Conservation (phyloP, 37 sponge, comb jelly and placozoan species). For the Eunapius fragilis region DNA sequence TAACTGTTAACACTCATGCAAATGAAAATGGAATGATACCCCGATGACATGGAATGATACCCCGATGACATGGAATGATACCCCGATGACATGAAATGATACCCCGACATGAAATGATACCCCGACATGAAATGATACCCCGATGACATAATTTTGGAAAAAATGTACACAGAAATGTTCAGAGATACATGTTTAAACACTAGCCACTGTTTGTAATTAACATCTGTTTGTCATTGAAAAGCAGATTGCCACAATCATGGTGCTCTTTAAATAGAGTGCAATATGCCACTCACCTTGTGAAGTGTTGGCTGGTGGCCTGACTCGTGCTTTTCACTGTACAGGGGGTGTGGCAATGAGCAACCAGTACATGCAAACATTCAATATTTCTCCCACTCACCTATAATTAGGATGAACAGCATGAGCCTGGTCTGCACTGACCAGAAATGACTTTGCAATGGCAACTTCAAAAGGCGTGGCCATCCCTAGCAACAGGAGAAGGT, state of each 20-base stretch:
- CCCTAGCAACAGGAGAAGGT: constrained; percentile 1
- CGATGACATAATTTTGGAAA: too few species aligned
- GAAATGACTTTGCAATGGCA: constrained; percentile 86
- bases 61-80: too few species aligned
- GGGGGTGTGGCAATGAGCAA: background rate
- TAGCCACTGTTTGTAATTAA: too few species aligned
- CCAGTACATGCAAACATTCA: background rate
- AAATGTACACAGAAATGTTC: too few species aligned
- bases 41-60: too few species aligned
- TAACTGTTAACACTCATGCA: too few species aligned
- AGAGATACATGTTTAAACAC: too few species aligned
- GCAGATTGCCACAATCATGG: background rate
- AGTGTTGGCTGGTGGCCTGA: constrained; percentile 74
- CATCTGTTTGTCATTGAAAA: too few species aligned
- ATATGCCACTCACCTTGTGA: constrained; percentile 59
- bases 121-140: too few species aligned
- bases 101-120: too few species aligned
- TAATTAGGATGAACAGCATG: constrained; percentile 98
- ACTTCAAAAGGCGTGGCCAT: constrained; percentile 64
- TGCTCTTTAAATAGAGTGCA: background rate
- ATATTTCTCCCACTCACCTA: constrained; percentile 39
- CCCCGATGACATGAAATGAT: too few species aligned
- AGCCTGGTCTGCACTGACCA: constrained; percentile 96
- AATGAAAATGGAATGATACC: too few species aligned
- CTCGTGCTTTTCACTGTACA: constrained; percentile 89